Evolutionary conservation across 2,113 vertebrate species (phyloP), one percentile per base, ranked within the genome.

Genomic region (Cyprinus carpio): DNA sequence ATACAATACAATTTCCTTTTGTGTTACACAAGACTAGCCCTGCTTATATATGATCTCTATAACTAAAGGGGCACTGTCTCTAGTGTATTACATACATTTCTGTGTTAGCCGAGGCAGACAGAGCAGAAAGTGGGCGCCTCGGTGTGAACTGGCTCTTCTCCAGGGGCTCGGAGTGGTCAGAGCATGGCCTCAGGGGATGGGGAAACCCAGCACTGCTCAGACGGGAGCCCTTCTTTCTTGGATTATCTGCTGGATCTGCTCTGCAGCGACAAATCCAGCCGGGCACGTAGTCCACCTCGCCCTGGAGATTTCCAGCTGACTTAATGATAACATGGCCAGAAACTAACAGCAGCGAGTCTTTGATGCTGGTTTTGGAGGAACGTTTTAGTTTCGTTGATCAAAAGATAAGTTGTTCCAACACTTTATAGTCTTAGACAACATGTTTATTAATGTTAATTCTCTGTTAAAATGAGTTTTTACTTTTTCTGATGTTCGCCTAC

Each of bases 81-180:
- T 23, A 27, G 58, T 65, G 58, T 65, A 9, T 75, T 77, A 46
- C 16, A n/a, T 54, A 34, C 29, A 51, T 51, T 31, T 62, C 34
- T 77, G 13, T 67, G 16, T 34, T 31, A 34, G 56, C 37, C 43
- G n/a, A 65, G 71, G 37, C 56, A 46, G 34, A 31, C 49, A 65
- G 71, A 13, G 5, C 37, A 71, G 79, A 25, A n/a, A 64, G 0
- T 20, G 29, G 43, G 10, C 71, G 56, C 85, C 71, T 43, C 40
- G 12, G 43, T 86, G 71, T 58, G 85, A 82, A 46, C 25, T 37
- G 72, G 72, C 58, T 1, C 34, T 15, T 79, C 49, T 83, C 25
- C 80, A 64, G 72, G 49, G 12, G 40, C 58, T 56, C 58, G 18
- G 72, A 27, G 37, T 51, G 8, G 23, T 80, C 74, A 18, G 75